phyloP scores from a whole-genome alignment of 2,113 vertebrate species.

The Anolis sagrei region DNA sequence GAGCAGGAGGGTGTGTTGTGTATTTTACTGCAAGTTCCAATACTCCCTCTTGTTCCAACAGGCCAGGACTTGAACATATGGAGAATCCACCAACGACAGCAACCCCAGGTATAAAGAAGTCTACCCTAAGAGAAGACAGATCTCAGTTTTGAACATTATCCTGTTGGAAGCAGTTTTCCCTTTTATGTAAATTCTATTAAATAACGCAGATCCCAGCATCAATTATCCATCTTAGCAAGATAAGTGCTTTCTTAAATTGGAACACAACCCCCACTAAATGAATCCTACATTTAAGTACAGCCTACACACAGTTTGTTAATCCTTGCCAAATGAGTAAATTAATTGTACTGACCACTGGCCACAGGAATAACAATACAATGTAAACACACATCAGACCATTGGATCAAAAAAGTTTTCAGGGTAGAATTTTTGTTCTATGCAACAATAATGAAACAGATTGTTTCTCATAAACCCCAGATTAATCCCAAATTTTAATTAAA shows the following conservation, averaged over 20 bases:
- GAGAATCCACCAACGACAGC: slow-evolving; percentile 94
- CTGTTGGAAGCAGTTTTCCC: neutral
- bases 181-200: neutral
- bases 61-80: slow-evolving; percentile 91
- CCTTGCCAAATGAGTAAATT: neutral
- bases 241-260: neutral
- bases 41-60: slow-evolving; percentile 83
- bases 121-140: slow-evolving; percentile 82
- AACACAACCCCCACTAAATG: too few species aligned
- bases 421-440: too few species aligned
- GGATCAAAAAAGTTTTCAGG: neutral
- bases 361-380: neutral
- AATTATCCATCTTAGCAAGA: neutral
- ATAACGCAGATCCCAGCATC: neutral
- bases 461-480: neutral
- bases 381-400: neutral
- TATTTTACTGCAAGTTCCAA: slow-evolving; percentile 93
- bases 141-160: neutral
- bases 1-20: slow-evolving; percentile 86
- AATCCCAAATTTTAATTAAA: neutral
- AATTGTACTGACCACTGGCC: neutral
- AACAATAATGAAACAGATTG: neutral
- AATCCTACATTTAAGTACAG: neutral
- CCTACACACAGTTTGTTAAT: neutral
- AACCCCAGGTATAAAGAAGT: slow-evolving; percentile 92